Evolutionary conservation across 2,888 invertebrate species (phyloP), one percentile per base, ranked within the genome.

Genomic region (Punctoribates punctum): DNA sequence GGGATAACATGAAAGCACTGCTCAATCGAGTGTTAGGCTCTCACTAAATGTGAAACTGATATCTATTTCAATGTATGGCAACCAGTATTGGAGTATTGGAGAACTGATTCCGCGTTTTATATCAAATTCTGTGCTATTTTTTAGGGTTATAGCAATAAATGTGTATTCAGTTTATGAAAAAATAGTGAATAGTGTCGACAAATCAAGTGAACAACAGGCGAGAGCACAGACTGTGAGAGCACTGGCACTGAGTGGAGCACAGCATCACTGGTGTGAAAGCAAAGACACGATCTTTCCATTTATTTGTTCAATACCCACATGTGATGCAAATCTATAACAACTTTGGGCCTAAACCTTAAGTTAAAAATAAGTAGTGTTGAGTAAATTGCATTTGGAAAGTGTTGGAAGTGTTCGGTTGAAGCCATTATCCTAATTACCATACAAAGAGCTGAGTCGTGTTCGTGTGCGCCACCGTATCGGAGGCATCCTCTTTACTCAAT

Each of bases 341-440:
- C 42, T 70, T 27, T 34, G 17, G 34, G 5, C 13, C 9, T 17
- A 29, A 23, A 46, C 38, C 70, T 70, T 70, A 46, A 70, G 70
- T 70, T 70, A 70, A 70, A 67, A 70, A 70, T 70, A 70, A 70
- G 70, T 70, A 70, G 11, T 70, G 8, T 62, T 25, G 17, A 70
- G 70, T 70, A 42, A 70, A 70, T 70, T 70, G 42, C 34, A 34
- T 34, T 70, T 70, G 42, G 70, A 70, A 70, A 70, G 62, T 13
- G 8, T 17, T 6, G 70, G 42, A 70, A 70, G 62, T 13, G 8
- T 17, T 6, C 29, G 8, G 15, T 38, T 20, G n/a, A 13, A 29
- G 42, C 79, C 79, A 79, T 79, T 79, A 79, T 77, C 38, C 79
- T 79, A 79, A 79, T 79, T 79, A 79, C 78, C 79, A 79, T 79